Evolutionary conservation across 2,888 invertebrate genomes (phyloP), one percentile per base, ranked within the genome.

Genomic region (Drosophila atripex): DNA sequence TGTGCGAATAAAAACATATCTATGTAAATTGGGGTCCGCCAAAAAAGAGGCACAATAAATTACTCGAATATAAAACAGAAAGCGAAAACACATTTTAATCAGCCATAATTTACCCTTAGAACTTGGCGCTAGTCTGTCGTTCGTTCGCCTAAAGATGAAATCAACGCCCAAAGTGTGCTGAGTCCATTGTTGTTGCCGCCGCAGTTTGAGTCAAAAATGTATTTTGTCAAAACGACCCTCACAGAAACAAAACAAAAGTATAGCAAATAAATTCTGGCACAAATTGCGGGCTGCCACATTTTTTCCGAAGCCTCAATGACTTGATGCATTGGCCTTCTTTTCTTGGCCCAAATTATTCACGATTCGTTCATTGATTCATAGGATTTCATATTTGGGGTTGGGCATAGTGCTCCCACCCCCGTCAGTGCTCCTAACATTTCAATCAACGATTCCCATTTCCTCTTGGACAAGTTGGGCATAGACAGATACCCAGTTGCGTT

Each of bases 1-100:
- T 58, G 53, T 71, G 75, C 58, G 35, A 66, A 73, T 55, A 68
- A 57, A 64, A 73, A 63, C 57, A 50, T 38, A 65, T 64, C 65
- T 61, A 71, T 66, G 71, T 74, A 60, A 74, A 71, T 73, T 69
- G 25, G 51, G 43, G 21, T 9, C 39, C 18, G 16, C 18, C 18
- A 41, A 18, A 41, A 16, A 65, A 65, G 14, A 32, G 8, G 23
- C 51, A 46, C 38, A 54, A 59, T 52, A 73, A 69, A 78, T 82
- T 76, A 35, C 55, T n/a, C 61, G 61, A 45, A 64, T 71, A 55
- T 39, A 43, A 28, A 52, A 52, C 18, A 14, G 25, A 51, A 14
- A 47, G 50, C n/a, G 3, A 7, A 41, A 46, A 32, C 41, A 53
- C 47, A 70, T 66, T 65, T 76, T 69, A 75, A 65, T 50, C 50